Percentiles rank a stretch among this genome's conserved stretches.
These are phyloP conservation scores for Psephotus haematonotus DNA, from an alignment of 2,113 vertebrate species.

Conservation along the genomic window DNA sequence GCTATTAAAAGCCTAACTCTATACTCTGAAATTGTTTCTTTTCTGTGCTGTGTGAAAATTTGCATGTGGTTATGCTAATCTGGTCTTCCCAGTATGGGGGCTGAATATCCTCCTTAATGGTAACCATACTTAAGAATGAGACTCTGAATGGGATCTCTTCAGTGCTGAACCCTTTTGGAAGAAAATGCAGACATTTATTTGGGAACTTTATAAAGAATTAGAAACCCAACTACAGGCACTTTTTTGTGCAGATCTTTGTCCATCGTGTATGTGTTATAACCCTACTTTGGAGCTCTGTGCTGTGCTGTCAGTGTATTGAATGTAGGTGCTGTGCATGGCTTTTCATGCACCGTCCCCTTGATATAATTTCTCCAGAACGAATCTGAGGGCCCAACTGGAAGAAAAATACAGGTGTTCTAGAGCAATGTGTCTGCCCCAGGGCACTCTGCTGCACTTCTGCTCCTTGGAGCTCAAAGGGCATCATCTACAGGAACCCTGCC, in stretches of 20 bases:
- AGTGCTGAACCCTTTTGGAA: background rate
- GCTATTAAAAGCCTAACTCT: background rate
- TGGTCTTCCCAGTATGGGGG: background rate
- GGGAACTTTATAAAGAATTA: background rate
- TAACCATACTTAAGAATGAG: background rate
- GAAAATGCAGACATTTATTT: background rate
- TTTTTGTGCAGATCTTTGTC: background rate
- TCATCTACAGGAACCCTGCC: background rate
- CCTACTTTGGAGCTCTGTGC: fast-evolving
- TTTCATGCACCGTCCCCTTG: background rate
- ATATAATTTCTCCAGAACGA: background rate
- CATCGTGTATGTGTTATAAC: background rate
- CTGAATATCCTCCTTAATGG: background rate
- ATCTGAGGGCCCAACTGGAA: background rate
- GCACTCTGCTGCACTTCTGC: background rate
- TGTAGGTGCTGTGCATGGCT: background rate
- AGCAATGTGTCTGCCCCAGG: background rate
- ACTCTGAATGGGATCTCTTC: background rate
- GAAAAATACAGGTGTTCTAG: background rate
- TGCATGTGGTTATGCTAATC: conserved; percentile 29
- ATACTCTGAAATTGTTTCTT: background rate
- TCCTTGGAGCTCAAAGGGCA: background rate
- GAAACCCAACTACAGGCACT: background rate
- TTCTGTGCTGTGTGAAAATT: conserved; percentile 23
- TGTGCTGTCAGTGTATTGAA: background rate